Percentiles rank a stretch among this genome's conserved stretches.
Evolutionary conservation across 2,113 vertebrate species (phyloP).

Genomic region (Enhydra lutris): DNA sequence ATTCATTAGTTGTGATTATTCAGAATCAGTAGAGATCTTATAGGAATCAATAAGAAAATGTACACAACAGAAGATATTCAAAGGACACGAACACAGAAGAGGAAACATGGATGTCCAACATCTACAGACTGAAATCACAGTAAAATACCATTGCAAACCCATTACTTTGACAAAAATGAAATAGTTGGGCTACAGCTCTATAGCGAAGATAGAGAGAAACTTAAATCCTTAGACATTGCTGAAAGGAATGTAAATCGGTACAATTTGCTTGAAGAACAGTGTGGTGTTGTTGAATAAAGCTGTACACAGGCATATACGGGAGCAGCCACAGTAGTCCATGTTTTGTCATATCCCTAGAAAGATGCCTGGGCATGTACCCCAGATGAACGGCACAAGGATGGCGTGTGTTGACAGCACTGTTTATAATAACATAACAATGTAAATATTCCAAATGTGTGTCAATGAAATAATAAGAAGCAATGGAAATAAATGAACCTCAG

Average conservation of each 20-base stretch:
- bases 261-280: neutral
- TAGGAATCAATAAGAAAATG: neutral
- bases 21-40: neutral
- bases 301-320: rapidly evolving
- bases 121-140: neutral
- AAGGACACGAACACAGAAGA: neutral
- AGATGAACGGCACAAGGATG: neutral
- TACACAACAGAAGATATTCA: neutral
- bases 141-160: neutral
- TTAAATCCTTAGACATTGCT: neutral
- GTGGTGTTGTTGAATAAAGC: neutral
- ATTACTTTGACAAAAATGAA: neutral
- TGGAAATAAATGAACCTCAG: neutral
- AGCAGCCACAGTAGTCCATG: neutral
- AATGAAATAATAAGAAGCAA: neutral
- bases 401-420: neutral
- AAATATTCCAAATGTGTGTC: neutral
- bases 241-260: neutral
- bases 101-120: neutral
- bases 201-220: neutral
- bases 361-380: neutral
- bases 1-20: neutral
- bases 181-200: neutral
- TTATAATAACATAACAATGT: neutral
- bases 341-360: neutral